Evolutionary conservation across 2,797 vertebrate species (phyloP).

Genomic region (Novumbra hubbsi): DNA sequence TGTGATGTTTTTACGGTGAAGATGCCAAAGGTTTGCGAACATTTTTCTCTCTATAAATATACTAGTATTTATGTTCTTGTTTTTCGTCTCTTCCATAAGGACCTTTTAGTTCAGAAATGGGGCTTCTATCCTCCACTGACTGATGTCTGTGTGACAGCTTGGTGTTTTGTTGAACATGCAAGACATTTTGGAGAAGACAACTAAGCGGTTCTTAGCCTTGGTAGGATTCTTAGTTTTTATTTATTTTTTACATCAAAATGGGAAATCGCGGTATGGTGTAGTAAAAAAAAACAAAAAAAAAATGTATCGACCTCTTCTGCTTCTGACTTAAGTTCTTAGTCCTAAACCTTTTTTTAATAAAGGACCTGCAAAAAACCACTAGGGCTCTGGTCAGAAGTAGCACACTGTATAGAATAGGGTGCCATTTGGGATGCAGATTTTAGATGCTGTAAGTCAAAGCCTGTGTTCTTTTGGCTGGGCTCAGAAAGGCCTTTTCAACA

Average conservation of each 20-base stretch:
- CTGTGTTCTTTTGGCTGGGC: neutral
- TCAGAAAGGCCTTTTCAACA: slow-evolving; percentile 28
- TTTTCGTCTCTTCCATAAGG: slow-evolving; percentile 29
- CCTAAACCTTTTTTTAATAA: neutral
- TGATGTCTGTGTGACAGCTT: slow-evolving; percentile 54
- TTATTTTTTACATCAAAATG: slow-evolving; percentile 25
- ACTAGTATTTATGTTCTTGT: slow-evolving; percentile 22
- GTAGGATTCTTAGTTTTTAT: slow-evolving; percentile 4
- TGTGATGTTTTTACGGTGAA: slow-evolving; percentile 58
- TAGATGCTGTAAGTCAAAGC: slow-evolving; percentile 32
- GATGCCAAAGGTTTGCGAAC: slow-evolving; percentile 61
- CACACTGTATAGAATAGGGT: too few relatives aligned
- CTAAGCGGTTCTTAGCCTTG: slow-evolving; percentile 34
- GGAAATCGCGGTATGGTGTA: slow-evolving; percentile 36
- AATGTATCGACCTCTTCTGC: neutral
- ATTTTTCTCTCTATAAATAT: slow-evolving; percentile 39
- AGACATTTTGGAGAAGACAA: slow-evolving; percentile 60
- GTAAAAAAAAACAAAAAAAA: neutral
- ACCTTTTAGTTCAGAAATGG: slow-evolving; percentile 50
- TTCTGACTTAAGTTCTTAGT: neutral
- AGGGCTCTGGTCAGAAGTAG: too few relatives aligned
- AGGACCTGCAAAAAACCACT: too few relatives aligned
- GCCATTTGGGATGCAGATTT: slow-evolving; percentile 23
- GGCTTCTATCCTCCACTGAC: slow-evolving; percentile 47
- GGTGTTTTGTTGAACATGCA: slow-evolving; percentile 67